A percentile compares a stretch with the other conserved stretches of the same genome.
Conservation (phyloP, 2,797 vertebrate species). For the Sebastes hubbsi region DNA sequence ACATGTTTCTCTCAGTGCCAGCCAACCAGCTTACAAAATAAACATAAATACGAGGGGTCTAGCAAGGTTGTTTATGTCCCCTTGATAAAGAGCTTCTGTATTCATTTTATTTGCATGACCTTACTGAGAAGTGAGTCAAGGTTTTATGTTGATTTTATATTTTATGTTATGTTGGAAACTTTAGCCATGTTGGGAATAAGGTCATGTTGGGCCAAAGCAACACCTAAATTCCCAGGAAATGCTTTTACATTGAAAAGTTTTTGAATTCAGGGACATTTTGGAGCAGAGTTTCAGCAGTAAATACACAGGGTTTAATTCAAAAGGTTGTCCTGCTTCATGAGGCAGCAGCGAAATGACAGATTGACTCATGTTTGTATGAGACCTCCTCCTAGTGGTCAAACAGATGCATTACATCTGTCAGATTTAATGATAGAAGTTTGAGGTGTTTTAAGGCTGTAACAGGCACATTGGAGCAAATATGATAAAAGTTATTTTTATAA, state of each 20-base stretch:
- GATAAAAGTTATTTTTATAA: too few relatives aligned
- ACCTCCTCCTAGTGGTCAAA: slow-evolving; percentile 55
- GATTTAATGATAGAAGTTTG: not conserved
- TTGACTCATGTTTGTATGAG: slow-evolving; percentile 1
- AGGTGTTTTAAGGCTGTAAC: not conserved
- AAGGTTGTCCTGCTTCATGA: not conserved
- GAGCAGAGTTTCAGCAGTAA: not conserved
- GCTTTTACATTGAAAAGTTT: not conserved
- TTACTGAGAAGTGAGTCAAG: not conserved
- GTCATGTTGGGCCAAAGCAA: not conserved
- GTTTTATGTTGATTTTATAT: not conserved
- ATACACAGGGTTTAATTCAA: not conserved
- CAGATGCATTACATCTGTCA: slow-evolving; percentile 20
- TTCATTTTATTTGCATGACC: slow-evolving; percentile 8
- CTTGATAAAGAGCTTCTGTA: slow-evolving; percentile 23
- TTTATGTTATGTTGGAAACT: not conserved
- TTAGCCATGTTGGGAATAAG: not conserved
- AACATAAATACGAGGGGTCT: slow-evolving; percentile 27
- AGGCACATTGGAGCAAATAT: too few relatives aligned
- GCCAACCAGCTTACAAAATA: not conserved
- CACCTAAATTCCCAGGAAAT: not conserved
- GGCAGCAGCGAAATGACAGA: not conserved
- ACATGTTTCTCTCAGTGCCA: not conserved
- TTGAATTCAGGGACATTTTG: not conserved
- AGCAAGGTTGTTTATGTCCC: slow-evolving; percentile 12